Conservation (phyloP, 2,797 vertebrate genomes). For the Moxostoma hubbsi region DNA sequence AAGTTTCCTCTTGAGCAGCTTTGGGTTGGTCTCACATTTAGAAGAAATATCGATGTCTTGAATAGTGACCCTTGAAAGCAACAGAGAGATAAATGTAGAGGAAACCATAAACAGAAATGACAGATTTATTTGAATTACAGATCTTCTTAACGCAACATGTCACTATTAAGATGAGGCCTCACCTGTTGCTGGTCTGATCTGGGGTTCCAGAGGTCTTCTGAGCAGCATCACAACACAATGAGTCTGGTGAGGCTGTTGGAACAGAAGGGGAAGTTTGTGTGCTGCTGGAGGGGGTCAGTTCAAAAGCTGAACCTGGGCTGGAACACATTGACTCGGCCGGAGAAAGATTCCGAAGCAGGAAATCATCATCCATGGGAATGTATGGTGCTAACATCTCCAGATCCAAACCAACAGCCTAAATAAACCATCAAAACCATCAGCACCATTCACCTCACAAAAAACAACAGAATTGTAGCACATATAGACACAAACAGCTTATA, state of each 20-base stretch:
- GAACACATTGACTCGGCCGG: conserved; percentile 79
- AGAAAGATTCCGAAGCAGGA: conserved; percentile 89
- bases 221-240: not conserved
- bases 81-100: not conserved
- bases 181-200: conserved; percentile 17
- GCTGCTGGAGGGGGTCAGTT: conserved; percentile 59
- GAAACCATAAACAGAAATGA: not conserved
- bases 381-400: conserved; percentile 98
- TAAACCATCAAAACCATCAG: conserved; percentile 2
- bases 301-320: conserved; percentile 70
- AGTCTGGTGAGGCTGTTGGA: not conserved
- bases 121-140: not conserved
- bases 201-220: not conserved
- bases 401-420: conserved; percentile 86
- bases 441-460: not conserved
- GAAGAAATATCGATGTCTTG: conserved; percentile 83
- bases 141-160: not conserved
- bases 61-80: conserved; percentile 74
- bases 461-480: not conserved
- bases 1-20: conserved; percentile 92
- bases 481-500: too few species aligned
- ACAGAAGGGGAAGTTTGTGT: not conserved
- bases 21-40: conserved; percentile 84
- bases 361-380: conserved; percentile 98
- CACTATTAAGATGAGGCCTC: not conserved